Evolutionary conservation across 2,113 vertebrate genomes (phyloP), one percentile per base, ranked within the genome.

Genomic region (Actenoides lindsayi): DNA sequence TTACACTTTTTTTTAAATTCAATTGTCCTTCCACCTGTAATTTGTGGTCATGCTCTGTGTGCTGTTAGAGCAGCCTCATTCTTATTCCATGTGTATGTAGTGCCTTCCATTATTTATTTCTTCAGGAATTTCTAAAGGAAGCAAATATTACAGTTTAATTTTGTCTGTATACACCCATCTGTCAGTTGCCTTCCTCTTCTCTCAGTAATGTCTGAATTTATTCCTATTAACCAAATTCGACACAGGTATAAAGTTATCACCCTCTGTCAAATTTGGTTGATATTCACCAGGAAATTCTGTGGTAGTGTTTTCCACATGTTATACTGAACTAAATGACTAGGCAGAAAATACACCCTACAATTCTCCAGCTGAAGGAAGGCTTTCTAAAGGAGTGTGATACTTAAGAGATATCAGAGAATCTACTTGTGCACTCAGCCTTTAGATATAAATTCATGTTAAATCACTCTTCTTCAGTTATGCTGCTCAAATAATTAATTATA

Each of bases 151-250:
- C 5, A 41, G 67, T 64, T 83, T n/a, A 69, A 93, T 94, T 95
- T 90, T 86, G 30, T 90, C 86, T 95, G 71, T 93, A 46, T 93
- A 81, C 90, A 63, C 92, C 94, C 94, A 17, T 83, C 88, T 94
- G 79, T 93, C 79, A 86, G 28, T 77, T 83, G 41, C 50, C 71
- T 95, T 95, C 76, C 83, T 77, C 68, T 94, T 59, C 37, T 31
- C 50, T 81, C 35, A 68, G 23, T 92, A 74, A 89, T 78, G 50
- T 96, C 71, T 83, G 54, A 88, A 80, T 70, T 77, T 89, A 70
- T 50, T 88, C 50, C 54, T 92, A n/a, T 83, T 90, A 83, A 77
- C 19, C 37, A 37, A 88, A 77, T 80, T 67, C 86, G 75, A 80
- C 54, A 73, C 30, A 69, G 20, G 19, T 73, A 70, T 77, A 67